These are phyloP conservation scores for Centropus bengalensis DNA, from an alignment of 2,113 vertebrate species.

Conservation along the genomic window DNA sequence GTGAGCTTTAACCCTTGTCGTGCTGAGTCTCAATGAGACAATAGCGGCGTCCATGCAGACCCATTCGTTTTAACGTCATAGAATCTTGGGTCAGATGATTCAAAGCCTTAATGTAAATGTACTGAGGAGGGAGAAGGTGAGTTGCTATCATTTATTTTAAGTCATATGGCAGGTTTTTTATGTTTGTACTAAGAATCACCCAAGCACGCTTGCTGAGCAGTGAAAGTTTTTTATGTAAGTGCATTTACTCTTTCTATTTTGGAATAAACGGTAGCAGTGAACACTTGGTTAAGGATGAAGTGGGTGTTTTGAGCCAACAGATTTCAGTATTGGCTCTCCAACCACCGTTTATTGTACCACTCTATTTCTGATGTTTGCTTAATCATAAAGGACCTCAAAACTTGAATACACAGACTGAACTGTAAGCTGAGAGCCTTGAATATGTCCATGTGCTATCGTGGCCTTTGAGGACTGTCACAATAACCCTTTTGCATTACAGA, in stretches of 20 bases:
- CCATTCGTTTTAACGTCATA: constrained; percentile 55
- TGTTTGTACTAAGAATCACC: constrained; percentile 72
- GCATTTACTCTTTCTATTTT: constrained; percentile 72
- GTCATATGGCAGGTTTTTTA: constrained; percentile 44
- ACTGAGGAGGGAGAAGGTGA: constrained; percentile 68
- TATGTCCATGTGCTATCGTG: constrained; percentile 73
- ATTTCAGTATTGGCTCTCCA: constrained; percentile 64
- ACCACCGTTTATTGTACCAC: constrained; percentile 73
- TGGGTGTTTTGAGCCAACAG: constrained; percentile 53
- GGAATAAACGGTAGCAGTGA: constrained; percentile 34
- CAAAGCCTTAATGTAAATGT: constrained; percentile 84
- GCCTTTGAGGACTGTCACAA: constrained; percentile 82
- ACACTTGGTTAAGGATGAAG: constrained; percentile 38
- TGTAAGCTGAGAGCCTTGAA: constrained; percentile 78
- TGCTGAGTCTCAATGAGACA: constrained; percentile 66
- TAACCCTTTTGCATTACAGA: constrained; percentile 77
- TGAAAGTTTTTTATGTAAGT: constrained; percentile 68
- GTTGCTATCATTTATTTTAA: constrained; percentile 52
- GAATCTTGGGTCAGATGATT: constrained; percentile 76
- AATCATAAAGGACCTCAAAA: constrained; percentile 79
- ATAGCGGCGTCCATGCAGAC: constrained; percentile 18
- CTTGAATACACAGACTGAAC: constrained; percentile 78
- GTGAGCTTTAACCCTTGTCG: constrained; percentile 75
- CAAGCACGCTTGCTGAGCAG: constrained; percentile 72
- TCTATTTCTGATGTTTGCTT: constrained; percentile 66